Conservation (phyloP, 2,888 invertebrate genomes). For the Sisyra nigra region DNA sequence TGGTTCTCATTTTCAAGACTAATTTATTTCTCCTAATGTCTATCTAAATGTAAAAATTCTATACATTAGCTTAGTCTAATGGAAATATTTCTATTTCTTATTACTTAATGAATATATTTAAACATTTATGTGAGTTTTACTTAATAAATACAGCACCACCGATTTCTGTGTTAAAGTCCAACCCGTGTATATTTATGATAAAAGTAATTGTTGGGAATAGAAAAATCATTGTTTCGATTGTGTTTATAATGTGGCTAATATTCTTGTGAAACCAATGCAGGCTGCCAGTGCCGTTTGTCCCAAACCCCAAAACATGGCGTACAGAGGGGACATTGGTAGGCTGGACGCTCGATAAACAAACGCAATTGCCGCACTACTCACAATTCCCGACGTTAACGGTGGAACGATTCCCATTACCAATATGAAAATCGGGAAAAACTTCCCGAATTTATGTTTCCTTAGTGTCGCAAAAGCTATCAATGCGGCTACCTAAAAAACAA, state of each 20-base stretch:
- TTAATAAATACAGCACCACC: too few relatives aligned
- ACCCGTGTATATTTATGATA: too few relatives aligned
- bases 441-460: conserved; percentile 86
- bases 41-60: too few relatives aligned
- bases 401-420: conserved; percentile 79
- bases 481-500: conserved; percentile 50
- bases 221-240: too few relatives aligned
- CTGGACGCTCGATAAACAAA: conserved; percentile 85
- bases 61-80: too few relatives aligned
- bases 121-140: too few relatives aligned
- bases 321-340: conserved; percentile 76
- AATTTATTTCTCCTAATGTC: too few relatives aligned
- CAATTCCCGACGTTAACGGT: conserved; percentile 75
- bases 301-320: conserved; percentile 88
- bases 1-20: too few relatives aligned
- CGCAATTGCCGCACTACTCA: conserved; percentile 83
- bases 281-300: conserved; percentile 83
- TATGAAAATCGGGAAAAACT: conserved; percentile 80
- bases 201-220: too few relatives aligned
- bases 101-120: too few relatives aligned
- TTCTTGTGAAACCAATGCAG: conserved; percentile 82
- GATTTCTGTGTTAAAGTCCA: too few relatives aligned
- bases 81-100: too few relatives aligned
- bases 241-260: conserved; percentile 73
- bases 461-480: conserved; percentile 81